These are phyloP conservation scores for Halesus radiatus DNA, from an alignment of 1,140 invertebrate species.

Conservation along the genomic window DNA sequence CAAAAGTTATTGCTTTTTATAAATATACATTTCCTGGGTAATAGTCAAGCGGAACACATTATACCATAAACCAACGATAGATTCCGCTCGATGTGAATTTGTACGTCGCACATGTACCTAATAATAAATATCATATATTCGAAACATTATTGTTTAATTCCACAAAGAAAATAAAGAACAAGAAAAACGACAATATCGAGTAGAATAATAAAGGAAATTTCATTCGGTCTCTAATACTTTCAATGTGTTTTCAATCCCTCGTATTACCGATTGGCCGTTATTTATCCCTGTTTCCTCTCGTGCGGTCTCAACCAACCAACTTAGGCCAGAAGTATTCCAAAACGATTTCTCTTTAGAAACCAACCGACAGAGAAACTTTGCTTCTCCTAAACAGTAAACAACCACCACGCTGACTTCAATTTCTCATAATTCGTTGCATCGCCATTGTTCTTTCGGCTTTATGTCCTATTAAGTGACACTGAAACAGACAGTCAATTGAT, in stretches of 20 bases:
- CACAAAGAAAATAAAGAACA: slow-evolving; percentile 4
- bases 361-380: slow-evolving; percentile 7
- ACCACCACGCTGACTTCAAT: no score
- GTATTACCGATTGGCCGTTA: slow-evolving; percentile 4
- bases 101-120: no score
- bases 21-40: no score
- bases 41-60: no score
- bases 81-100: no score
- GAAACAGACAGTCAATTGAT: no score
- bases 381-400: neutral
- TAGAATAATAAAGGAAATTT: slow-evolving; percentile 8
- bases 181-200: neutral
- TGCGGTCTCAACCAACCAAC: neutral
- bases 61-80: no score
- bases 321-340: slow-evolving; percentile 19
- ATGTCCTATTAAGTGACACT: no score
- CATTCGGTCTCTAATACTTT: slow-evolving; percentile 8
- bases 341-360: slow-evolving; percentile 1
- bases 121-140: no score
- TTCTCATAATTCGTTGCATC: no score
- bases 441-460: no score
- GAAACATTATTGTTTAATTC: neutral
- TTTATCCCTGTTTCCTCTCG: slow-evolving; percentile 19
- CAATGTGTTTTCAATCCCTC: slow-evolving; percentile 25
- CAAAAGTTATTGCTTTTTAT: no score